Evolutionary conservation across 2,888 invertebrate species (phyloP), one percentile per base, ranked within the genome.

Genomic region (Eupithecia abbreviata): DNA sequence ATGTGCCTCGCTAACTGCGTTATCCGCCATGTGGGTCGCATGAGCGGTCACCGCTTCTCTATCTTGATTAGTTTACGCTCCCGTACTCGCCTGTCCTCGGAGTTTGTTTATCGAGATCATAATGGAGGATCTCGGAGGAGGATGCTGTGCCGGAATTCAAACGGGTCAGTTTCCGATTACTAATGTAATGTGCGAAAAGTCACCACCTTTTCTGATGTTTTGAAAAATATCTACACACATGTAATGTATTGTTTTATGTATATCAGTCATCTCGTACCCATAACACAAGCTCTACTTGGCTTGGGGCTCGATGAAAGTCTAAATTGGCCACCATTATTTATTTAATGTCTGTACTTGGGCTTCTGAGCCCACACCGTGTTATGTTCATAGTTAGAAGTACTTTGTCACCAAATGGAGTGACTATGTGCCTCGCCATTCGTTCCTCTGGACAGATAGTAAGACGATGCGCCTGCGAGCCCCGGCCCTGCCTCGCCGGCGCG

Each of bases 1-100:
- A 84, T 86, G 86, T 84, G 88, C 87, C 87, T 87, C 90, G 88
- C 85, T 87, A 86, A 86, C 85, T 82, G 80, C 81, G 82, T 86
- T 88, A 88, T 87, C 86, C 85, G 73, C 81, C 82, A 88, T 86
- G 86, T 86, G 85, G 87, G 85, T 82, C 85, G 82, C 83, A 83
- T 87, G 84, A 84, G 83, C 82, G 79, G 76, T 77, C 79, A 78
- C 79, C 76, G 76, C 82, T 83, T 79, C 85, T 86, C 71, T 83
- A 88, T 86, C 85, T 87, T 83, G 85, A 87, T 78, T 68, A 74
- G 74, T 71, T 77, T 77, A 78, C 68, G 70, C 73, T 70, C 18
- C 58, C 74, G 67, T 30, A 73, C 58, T 75, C 51, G 62, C 43
- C 49, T 42, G 30, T 42, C n/a, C 15, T 55, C 58, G 58, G 58